Evolutionary conservation across 1,140 invertebrate genomes (phyloP), one percentile per base, ranked within the genome.

Genomic region (Paralvinella palmiformis): DNA sequence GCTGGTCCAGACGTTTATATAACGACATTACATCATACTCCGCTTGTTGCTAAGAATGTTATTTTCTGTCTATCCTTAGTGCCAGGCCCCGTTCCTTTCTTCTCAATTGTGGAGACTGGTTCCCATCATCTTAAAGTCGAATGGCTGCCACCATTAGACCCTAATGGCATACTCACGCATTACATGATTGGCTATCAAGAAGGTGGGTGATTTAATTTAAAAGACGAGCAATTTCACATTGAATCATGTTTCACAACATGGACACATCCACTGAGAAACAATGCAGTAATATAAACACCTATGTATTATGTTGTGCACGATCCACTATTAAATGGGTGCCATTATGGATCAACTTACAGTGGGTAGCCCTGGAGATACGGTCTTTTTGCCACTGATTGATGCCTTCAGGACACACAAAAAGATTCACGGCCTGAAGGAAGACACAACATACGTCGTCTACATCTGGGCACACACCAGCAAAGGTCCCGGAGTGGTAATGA

Each of bases 121-220:
- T 66, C 64, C 10, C 64, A 66, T 31, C 64, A 66, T 41, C 31
- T 66, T 20, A 37, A 31, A 33, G 27, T 66, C 17, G 48, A 64
- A 2, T 66, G 64, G 64, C n/a, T 27, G 29, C 29, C 64, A 27
- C 64, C 64, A 22, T 56, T 41, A 15, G 59, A 62, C 17, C 29
- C 59, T 7, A 66, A 66, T 27, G 64, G 64, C 17, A 33, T 62
- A 27, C 48, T 62, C n/a, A 15, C 27, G 3, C 59, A 59, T 17
- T 66, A 66, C 35, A 29, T 50, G 20, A 53, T 66, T 20, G 48
- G 36, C 27, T 62, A 55, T 41, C 35, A 35, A 29, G 45, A 37
- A 66, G 55, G 55, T 59, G 44, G 10, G 22, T 24, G 41, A 58
- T 15, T 15, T 58, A 29, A 7, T 13, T 10, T 35, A n/a, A n/a